Base-by-base conservation (phyloP, 2,797 vertebrate species). In the Argya squamiceps region DNA sequence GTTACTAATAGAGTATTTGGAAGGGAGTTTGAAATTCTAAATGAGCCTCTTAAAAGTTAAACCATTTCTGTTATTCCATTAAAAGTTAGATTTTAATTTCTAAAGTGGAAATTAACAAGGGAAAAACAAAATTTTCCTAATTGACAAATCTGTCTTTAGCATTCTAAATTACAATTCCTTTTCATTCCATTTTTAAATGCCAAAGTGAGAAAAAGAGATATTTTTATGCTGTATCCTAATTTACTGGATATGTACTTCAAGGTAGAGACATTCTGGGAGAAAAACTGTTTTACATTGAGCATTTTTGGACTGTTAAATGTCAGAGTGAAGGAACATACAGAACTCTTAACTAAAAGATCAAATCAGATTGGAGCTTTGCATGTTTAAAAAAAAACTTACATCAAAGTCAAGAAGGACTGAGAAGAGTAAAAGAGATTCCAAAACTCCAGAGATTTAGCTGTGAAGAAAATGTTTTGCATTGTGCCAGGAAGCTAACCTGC, bases 361-460 rank as follows among this genome's bases (percentile, higher is more conserved):
- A 75, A 78, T 84, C 37, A 75, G 7, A 58, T 27, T 44, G 41
- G 21, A 90, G 39, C 16, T 76, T 65, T 88, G 22, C 32, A 55
- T 63, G 39, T 37, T 78, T 90, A 49, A 79, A 92, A 71, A 71
- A 9, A 15, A 86, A 50, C 47, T 81, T 63, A 71, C 41, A 88
- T 65, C 83, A 82, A 96, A 95, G 76, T 69, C 80, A 92, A 44
- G 52, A 90, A 90, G 20, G 29, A 82, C 29, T 77, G 78, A 86
- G 47, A 92, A 89, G 85, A 94, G 78, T 62, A 95, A 90, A 88
- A 78, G 58, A 91, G 47, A 91, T 89, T 89, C 50, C 44, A 84
- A 69, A 95, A 68, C 71, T 80, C 34, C 37, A 73, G 55, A 76
- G 47, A 6, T 79, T 37, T 69, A 84, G 59, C 47, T 93, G 80